Conservation (phyloP, 2,797 vertebrate species). For the Hippopotamyrus pictus region DNA sequence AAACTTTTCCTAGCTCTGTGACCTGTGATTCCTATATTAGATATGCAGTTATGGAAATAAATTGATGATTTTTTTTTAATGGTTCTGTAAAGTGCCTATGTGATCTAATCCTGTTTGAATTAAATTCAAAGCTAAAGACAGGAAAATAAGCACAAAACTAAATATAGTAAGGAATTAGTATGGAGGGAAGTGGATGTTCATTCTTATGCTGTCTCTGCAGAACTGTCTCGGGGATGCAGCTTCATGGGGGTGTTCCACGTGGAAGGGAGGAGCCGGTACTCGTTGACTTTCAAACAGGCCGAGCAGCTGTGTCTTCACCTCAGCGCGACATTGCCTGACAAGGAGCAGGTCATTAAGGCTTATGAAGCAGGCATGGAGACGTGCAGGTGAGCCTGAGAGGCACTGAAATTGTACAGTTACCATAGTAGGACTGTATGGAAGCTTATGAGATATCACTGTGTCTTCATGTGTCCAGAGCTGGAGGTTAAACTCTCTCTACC, state of each 20-base stretch:
- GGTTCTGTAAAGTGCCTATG: not conserved
- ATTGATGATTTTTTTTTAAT: not conserved
- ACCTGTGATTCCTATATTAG: not conserved
- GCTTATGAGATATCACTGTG: not conserved
- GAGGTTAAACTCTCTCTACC: not conserved
- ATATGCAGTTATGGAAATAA: not conserved
- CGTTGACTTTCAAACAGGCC: slow-evolving; percentile 56
- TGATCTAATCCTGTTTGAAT: not conserved
- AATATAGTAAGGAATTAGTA: not conserved
- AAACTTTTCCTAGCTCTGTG: not conserved
- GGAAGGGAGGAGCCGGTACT: slow-evolving; percentile 62
- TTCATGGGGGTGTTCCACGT: slow-evolving; percentile 66
- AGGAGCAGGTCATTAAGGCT: slow-evolving; percentile 56
- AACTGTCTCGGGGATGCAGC: slow-evolving; percentile 53
- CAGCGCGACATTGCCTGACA: slow-evolving; percentile 59
- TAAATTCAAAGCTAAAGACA: not conserved
- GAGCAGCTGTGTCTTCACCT: slow-evolving; percentile 59
- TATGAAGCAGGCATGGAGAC: slow-evolving; percentile 60
- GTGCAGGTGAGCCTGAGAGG: slow-evolving; percentile 61
- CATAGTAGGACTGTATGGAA: not conserved
- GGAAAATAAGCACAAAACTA: not conserved
- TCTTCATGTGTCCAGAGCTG: not conserved
- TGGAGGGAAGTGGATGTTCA: not conserved
- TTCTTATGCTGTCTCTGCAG: slow-evolving; percentile 9
- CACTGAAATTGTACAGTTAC: not conserved